Conservation (phyloP, 1,140 invertebrate genomes). For the Drosophila parvula region DNA sequence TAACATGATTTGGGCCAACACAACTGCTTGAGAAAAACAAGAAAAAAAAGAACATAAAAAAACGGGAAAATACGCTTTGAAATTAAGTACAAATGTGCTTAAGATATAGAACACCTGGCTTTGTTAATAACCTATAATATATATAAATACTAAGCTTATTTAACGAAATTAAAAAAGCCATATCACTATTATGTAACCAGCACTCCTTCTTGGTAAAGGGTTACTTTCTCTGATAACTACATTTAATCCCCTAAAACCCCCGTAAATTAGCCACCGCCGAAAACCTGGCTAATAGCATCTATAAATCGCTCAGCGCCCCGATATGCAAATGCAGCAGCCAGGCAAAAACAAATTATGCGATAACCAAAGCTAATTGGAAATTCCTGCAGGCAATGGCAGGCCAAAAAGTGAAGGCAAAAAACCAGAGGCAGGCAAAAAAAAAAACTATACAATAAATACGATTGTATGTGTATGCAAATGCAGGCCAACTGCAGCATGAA, state of each 20-base stretch:
- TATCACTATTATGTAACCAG: background rate
- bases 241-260: background rate
- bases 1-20: slow-evolving; percentile 25
- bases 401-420: slow-evolving; percentile 64
- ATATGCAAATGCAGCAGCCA: slow-evolving; percentile 62
- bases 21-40: slow-evolving; percentile 9
- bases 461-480: slow-evolving; percentile 19
- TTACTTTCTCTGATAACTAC: slow-evolving; percentile 1
- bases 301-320: slow-evolving; percentile 60
- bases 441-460: slow-evolving; percentile 16
- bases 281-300: slow-evolving; percentile 44
- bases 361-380: slow-evolving; percentile 74
- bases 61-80: background rate
- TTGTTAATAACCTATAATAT: background rate
- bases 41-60: background rate
- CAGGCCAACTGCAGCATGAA: slow-evolving; percentile 36
- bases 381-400: slow-evolving; percentile 70
- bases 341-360: slow-evolving; percentile 51
- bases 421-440: background rate
- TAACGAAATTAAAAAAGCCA: background rate
- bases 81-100: background rate
- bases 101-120: slow-evolving; percentile 1
- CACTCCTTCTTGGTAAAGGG: background rate
- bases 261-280: slow-evolving; percentile 32
- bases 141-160: background rate